Evolutionary conservation across 2,113 vertebrate species (phyloP), one percentile per base, ranked within the genome.

Genomic region (Scalopus aquaticus): DNA sequence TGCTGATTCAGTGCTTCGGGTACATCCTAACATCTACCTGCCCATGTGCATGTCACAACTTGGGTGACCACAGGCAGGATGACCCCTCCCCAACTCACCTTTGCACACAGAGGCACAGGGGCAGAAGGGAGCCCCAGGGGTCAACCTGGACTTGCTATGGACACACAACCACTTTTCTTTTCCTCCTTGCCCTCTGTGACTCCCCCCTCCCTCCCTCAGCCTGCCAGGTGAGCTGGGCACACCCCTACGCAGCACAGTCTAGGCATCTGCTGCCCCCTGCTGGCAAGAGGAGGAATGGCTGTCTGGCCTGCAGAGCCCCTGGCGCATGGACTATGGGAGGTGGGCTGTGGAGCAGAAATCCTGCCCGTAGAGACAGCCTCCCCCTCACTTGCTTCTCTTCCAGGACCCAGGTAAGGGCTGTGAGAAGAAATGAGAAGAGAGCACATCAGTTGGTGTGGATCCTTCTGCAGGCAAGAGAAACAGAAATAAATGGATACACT

Each of bases 211-310:
- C 39, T 28, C 46, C 42, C 32, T 42, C 39, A 0, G 22, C 51
- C 51, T 17, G 42, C 74, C 92, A 64, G 70, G 92, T 86, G 46
- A 81, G 49, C 69, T 3, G 16, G 44, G 30, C 39, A 64, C 39
- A 2, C 37, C 78, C 42, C 51, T 67, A 6, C 0, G 3, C 42
- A 10, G 19, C 80, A 46, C 96, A 96, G 93, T 3, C 83, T 51
- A 1, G 69, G 96, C 78, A 3, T 94, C 95, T 97, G 92, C 97
- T 97, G 88, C 95, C 95, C 97, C 78, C 96, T 97, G 77, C 97
- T 96, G 97, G 91, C 49, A 1, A n/a, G 24, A 60, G 28, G 13
- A 9, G 73, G 88, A 15, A 44, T 88, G 67, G 93, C 80, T 9
- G 11, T 51, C 58, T 78, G 30, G 49, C 44, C 49, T 5, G 28